Conservation (phyloP, 2,113 vertebrate genomes). For the Clinocottus analis region DNA sequence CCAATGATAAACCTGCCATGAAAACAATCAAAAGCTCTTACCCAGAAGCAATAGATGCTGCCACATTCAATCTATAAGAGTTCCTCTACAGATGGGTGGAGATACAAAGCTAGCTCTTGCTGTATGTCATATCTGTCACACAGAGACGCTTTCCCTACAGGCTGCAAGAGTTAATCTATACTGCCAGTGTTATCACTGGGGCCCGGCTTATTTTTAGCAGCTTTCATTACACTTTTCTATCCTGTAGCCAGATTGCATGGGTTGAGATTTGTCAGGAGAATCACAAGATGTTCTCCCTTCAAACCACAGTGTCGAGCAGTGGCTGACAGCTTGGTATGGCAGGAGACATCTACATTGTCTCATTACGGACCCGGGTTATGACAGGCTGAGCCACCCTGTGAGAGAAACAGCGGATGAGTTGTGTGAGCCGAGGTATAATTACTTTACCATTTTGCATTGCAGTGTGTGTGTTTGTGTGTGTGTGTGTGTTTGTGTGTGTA, state of each 20-base stretch:
- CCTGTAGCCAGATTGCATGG: slow-evolving; percentile 66
- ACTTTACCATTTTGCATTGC: slow-evolving; percentile 59
- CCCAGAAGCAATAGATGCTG: slow-evolving; percentile 42
- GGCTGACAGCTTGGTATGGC: slow-evolving; percentile 74
- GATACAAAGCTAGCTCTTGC: slow-evolving; percentile 45
- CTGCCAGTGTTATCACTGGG: slow-evolving; percentile 65
- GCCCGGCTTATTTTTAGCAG: slow-evolving; percentile 79
- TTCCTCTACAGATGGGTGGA: slow-evolving; percentile 21
- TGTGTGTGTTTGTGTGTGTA: neutral
- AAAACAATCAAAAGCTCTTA: slow-evolving; percentile 57
- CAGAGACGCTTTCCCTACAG: slow-evolving; percentile 46
- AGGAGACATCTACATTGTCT: slow-evolving; percentile 83
- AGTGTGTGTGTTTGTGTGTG: slow-evolving; percentile 3
- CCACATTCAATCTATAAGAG: slow-evolving; percentile 22
- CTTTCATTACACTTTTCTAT: slow-evolving; percentile 76
- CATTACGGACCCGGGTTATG: slow-evolving; percentile 78
- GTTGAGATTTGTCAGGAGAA: slow-evolving; percentile 73
- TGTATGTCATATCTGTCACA: slow-evolving; percentile 45
- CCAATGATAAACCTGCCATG: slow-evolving; percentile 41
- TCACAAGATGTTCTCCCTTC: slow-evolving; percentile 67
- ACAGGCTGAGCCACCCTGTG: slow-evolving; percentile 68
- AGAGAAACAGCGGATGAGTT: slow-evolving; percentile 63
- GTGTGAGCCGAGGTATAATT: slow-evolving; percentile 71
- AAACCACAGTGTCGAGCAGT: slow-evolving; percentile 54
- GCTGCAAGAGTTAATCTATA: slow-evolving; percentile 75